Conservation (phyloP, 2,888 invertebrate species). For the Agapostemon virescens region DNA sequence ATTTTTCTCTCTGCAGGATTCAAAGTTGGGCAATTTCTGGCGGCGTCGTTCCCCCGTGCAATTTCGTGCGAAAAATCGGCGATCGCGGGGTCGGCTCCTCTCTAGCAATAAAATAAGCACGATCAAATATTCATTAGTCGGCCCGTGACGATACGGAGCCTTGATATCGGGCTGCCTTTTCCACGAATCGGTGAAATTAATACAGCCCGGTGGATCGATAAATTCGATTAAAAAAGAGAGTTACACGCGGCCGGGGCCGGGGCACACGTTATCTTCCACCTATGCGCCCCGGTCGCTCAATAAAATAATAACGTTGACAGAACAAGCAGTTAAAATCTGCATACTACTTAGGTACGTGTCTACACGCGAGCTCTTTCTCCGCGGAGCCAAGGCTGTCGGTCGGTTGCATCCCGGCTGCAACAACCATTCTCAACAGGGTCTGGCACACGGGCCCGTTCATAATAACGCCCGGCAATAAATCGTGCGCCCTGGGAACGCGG, state of each 20-base stretch:
- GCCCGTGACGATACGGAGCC: not conserved
- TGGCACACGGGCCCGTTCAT: constrained; percentile 50
- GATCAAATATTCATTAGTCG: not conserved
- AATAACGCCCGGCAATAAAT: constrained; percentile 64
- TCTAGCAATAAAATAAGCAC: not conserved
- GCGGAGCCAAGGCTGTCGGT: constrained; percentile 16
- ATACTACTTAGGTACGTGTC: constrained; percentile 47
- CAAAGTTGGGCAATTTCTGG: not conserved
- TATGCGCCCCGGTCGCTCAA: constrained; percentile 39
- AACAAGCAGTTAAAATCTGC: constrained; percentile 55
- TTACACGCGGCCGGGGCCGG: not conserved
- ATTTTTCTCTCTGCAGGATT: not conserved
- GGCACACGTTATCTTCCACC: constrained; percentile 33
- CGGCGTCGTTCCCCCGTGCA: not conserved
- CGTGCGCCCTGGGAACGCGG: constrained; percentile 62
- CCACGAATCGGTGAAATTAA: constrained; percentile 27
- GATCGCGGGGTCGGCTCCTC: not conserved
- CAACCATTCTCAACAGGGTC: constrained; percentile 53
- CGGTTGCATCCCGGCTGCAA: constrained; percentile 50
- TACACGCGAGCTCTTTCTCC: constrained; percentile 43
- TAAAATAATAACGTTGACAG: constrained; percentile 57
- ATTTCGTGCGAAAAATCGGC: not conserved
- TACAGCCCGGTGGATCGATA: constrained; percentile 18
- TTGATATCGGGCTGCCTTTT: constrained; percentile 12
- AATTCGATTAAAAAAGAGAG: constrained; percentile 13